Evolutionary conservation across 1,140 invertebrate genomes (phyloP).

Genomic region (Scaptodrosophila lebanonensis): DNA sequence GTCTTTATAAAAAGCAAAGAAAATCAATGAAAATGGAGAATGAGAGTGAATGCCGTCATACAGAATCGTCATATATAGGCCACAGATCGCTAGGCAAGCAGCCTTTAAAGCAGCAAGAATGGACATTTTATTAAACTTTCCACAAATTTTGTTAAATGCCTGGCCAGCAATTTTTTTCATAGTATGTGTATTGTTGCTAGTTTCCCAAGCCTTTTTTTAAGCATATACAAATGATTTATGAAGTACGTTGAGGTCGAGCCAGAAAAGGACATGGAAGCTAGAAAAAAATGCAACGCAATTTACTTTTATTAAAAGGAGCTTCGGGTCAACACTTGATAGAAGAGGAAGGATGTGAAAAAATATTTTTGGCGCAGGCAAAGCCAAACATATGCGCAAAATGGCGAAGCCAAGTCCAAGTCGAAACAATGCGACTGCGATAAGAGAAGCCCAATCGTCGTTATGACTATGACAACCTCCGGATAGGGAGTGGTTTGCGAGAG

Average conservation of each 20-base stretch:
- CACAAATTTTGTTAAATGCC: too few relatives aligned
- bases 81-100: too few relatives aligned
- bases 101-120: too few relatives aligned
- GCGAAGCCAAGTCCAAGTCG: slow-evolving; percentile 24
- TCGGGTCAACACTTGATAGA: slow-evolving; percentile 11
- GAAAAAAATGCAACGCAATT: slow-evolving; percentile 69
- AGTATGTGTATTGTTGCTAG: too few relatives aligned
- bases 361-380: slow-evolving; percentile 12
- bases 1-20: too few relatives aligned
- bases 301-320: slow-evolving; percentile 63
- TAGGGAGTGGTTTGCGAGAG: slow-evolving; percentile 8
- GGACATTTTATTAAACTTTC: too few relatives aligned
- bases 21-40: too few relatives aligned
- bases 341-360: slow-evolving; percentile 32
- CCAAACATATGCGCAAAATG: slow-evolving; percentile 23
- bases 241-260: slow-evolving; percentile 41
- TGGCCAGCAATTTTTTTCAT: too few relatives aligned
- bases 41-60: too few relatives aligned
- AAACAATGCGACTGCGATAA: slow-evolving; percentile 71
- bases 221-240: slow-evolving; percentile 68
- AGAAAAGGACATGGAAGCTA: slow-evolving; percentile 30
- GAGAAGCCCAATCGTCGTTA: slow-evolving; percentile 74
- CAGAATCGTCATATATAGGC: too few relatives aligned
- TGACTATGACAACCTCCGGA: slow-evolving; percentile 50
- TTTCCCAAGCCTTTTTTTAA: slow-evolving; percentile 59